Evolutionary conservation across 2,797 vertebrate genomes (phyloP).

Genomic region (Acrocephalus scirpaceus): DNA sequence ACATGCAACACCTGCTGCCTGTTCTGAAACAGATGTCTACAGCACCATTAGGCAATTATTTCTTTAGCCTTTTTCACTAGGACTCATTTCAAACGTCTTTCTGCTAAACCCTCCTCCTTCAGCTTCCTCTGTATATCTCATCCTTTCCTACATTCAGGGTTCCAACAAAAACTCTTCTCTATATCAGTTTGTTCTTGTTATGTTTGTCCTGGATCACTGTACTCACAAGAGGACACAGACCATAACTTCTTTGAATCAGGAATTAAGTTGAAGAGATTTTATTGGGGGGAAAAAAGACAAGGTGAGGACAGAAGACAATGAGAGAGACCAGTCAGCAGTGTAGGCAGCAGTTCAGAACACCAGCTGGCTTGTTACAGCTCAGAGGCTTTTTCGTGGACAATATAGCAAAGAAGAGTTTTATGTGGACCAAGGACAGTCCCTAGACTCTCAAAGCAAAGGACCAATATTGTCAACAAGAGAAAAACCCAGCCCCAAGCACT

Average conservation of each 20-base stretch:
- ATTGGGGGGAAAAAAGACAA: background rate
- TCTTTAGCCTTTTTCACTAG: background rate
- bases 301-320: background rate
- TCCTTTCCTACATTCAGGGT: background rate
- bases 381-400: background rate
- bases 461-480: background rate
- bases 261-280: background rate
- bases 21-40: slow-evolving; percentile 54
- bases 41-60: slow-evolving; percentile 22
- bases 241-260: background rate
- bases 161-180: slow-evolving; percentile 3
- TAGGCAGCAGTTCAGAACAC: background rate
- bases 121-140: slow-evolving; percentile 5
- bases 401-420: background rate
- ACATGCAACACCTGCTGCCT: slow-evolving; percentile 43
- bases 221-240: background rate
- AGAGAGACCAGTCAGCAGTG: background rate
- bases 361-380: background rate
- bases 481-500: background rate
- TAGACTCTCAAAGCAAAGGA: background rate
- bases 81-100: slow-evolving; percentile 18
- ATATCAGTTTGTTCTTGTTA: background rate
- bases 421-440: background rate
- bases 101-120: background rate
- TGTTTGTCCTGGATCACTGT: background rate